A percentile compares a stretch with the other conserved stretches of the same genome.
Evolutionary conservation across 92 coral and sea anemone species (phyloP).

Genomic region (Siderastrea radians): DNA sequence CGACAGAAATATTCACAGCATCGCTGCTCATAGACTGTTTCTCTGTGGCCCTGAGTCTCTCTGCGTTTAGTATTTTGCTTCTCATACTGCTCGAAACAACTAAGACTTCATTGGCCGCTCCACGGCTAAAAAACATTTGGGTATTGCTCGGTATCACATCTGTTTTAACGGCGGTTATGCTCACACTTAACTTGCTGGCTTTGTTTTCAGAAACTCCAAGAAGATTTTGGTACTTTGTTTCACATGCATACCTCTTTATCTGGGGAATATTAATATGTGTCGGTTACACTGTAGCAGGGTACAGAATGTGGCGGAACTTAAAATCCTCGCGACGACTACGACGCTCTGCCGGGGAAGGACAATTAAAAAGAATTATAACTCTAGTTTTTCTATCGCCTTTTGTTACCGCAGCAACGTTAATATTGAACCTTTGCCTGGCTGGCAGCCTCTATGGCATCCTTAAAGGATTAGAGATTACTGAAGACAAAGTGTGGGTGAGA

Average conservation of each 20-base stretch:
- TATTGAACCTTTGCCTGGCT: slow-evolving; percentile 35
- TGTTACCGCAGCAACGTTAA: slow-evolving; percentile 52
- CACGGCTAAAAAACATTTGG: slow-evolving; percentile 63
- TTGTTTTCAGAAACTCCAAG: slow-evolving; percentile 4
- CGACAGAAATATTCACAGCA: neutral
- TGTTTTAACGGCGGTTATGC: slow-evolving; percentile 27
- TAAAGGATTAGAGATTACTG: neutral
- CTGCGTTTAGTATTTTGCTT: slow-evolving; percentile 79
- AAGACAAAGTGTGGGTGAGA: slow-evolving; percentile 52
- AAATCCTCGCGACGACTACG: slow-evolving; percentile 61
- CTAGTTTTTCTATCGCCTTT: slow-evolving; percentile 53
- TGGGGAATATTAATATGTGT: slow-evolving; percentile 77
- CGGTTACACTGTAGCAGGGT: slow-evolving; percentile 73
- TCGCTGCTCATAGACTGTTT: neutral
- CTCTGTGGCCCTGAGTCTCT: slow-evolving; percentile 17
- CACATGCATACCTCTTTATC: slow-evolving; percentile 38
- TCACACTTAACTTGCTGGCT: slow-evolving; percentile 53
- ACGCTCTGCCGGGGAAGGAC: neutral
- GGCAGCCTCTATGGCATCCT: slow-evolving; percentile 58
- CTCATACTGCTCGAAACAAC: slow-evolving; percentile 80
- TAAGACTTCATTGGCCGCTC: slow-evolving; percentile 62
- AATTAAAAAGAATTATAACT: slow-evolving; percentile 35
- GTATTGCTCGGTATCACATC: slow-evolving; percentile 57
- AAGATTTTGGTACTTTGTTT: slow-evolving; percentile 48
- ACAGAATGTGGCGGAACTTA: slow-evolving; percentile 70